Evolutionary conservation across 2,888 invertebrate genomes (phyloP).

Genomic region (Chymomyza fuscimana): DNA sequence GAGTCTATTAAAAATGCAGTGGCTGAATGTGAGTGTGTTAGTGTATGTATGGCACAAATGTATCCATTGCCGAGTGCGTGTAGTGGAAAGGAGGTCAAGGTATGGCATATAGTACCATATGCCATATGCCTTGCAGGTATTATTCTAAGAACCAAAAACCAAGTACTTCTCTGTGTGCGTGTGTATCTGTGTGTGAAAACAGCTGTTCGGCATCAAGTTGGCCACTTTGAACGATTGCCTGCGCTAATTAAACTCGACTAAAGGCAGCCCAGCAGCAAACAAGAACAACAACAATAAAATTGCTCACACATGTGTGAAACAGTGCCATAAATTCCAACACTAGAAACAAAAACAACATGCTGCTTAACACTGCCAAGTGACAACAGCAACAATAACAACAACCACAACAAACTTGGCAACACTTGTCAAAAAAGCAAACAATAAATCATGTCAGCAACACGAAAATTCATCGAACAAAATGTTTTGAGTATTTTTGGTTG

Average conservation of each 20-base stretch:
- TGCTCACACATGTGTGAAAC: slow-evolving; percentile 1
- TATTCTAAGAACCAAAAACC: background rate
- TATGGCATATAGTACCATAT: slow-evolving; percentile 10
- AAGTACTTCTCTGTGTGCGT: background rate
- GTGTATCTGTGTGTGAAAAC: background rate
- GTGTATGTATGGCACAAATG: background rate
- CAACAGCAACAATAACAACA: slow-evolving; percentile 37
- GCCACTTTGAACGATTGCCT: background rate
- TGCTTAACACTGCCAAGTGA: slow-evolving; percentile 39
- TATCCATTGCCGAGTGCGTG: background rate
- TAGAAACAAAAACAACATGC: slow-evolving; percentile 9
- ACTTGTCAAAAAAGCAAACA: slow-evolving; percentile 59
- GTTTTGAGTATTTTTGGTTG: slow-evolving; percentile 23
- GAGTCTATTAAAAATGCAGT: slow-evolving; percentile 42
- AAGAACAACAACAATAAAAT: slow-evolving; percentile 7
- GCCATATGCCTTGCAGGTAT: background rate
- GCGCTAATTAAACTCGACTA: background rate
- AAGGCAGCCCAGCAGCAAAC: background rate
- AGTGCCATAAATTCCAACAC: slow-evolving; percentile 27
- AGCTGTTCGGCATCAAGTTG: background rate
- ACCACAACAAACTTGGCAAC: slow-evolving; percentile 32
- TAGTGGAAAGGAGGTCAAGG: slow-evolving; percentile 54
- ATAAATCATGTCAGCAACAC: slow-evolving; percentile 62
- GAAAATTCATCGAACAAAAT: slow-evolving; percentile 32
- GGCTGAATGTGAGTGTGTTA: background rate